Evolutionary conservation across 2,797 vertebrate species (phyloP).

Genomic region (Gephyroberyx darwinii): DNA sequence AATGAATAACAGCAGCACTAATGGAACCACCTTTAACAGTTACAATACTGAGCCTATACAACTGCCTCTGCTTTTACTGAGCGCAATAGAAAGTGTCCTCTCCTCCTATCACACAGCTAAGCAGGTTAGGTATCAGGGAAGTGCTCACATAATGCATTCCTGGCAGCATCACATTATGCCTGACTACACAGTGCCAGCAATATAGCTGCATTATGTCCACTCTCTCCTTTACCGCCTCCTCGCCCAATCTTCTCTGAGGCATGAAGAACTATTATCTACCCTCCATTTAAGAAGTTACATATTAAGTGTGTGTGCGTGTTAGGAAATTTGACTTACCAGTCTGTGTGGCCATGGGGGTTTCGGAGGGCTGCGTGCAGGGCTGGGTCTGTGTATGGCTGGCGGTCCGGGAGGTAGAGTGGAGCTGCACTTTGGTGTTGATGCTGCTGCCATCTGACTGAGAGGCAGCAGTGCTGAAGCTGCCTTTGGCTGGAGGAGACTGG

Average conservation of each 20-base stretch:
- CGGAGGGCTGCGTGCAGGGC: slow-evolving; percentile 82
- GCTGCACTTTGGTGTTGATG: slow-evolving; percentile 79
- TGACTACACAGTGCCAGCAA: slow-evolving; percentile 57
- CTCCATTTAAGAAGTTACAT: neutral
- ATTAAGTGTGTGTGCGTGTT: slow-evolving; percentile 4
- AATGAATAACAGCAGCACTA: slow-evolving; percentile 20
- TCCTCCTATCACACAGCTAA: slow-evolving; percentile 56
- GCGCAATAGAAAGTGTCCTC: slow-evolving; percentile 46
- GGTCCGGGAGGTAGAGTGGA: slow-evolving; percentile 75
- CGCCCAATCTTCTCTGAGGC: slow-evolving; percentile 18
- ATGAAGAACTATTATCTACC: slow-evolving; percentile 20
- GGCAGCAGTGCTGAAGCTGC: slow-evolving; percentile 74
- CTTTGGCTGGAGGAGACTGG: slow-evolving; percentile 85
- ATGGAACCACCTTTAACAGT: neutral
- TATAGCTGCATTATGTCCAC: slow-evolving; percentile 59
- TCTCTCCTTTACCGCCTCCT: slow-evolving; percentile 6
- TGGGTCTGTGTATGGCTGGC: slow-evolving; percentile 72
- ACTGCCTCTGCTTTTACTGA: slow-evolving; percentile 36
- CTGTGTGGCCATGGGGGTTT: slow-evolving; percentile 82
- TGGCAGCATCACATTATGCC: slow-evolving; percentile 66
- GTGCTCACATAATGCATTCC: slow-evolving; percentile 69
- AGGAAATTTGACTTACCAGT: slow-evolving; percentile 74
- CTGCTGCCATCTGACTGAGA: slow-evolving; percentile 72
- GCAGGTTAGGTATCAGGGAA: slow-evolving; percentile 66
- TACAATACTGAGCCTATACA: slow-evolving; percentile 16